A percentile compares a stretch with the other conserved stretches of the same genome.
These are phyloP conservation scores for Empidonax traillii DNA, from an alignment of 2,113 vertebrate genomes.

Conservation along the genomic window DNA sequence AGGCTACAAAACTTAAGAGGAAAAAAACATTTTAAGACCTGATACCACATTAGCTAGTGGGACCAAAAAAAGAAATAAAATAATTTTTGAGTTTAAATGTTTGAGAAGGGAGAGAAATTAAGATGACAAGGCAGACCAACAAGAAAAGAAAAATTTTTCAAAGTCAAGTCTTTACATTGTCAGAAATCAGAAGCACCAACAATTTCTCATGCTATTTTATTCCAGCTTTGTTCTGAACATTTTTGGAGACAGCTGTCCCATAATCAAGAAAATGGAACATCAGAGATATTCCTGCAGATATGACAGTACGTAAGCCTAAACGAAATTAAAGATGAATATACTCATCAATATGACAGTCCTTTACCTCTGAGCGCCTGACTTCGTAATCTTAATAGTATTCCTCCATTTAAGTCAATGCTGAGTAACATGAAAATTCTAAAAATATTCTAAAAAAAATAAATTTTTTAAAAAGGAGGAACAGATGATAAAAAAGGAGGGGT, in stretches of 20 bases:
- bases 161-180: background rate
- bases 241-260: background rate
- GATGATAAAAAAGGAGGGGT: background rate
- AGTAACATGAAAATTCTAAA: background rate
- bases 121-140: background rate
- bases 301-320: background rate
- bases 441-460: background rate
- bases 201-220: background rate
- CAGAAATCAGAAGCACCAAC: background rate
- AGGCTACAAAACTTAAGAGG: background rate
- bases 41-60: background rate
- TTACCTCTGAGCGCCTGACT: background rate
- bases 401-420: background rate
- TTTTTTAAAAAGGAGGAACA: too few species aligned
- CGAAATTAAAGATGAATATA: background rate
- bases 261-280: background rate
- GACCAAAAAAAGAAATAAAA: background rate
- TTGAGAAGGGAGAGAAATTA: background rate
- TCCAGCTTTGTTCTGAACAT: background rate
- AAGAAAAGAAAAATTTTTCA: background rate
- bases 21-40: background rate
- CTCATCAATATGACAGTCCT: background rate
- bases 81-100: background rate
- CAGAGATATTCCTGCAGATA: background rate
- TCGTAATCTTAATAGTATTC: background rate